Percentiles rank a stretch among this genome's conserved stretches.
Conservation (phyloP, 2,113 vertebrate species). For the Oncorhynchus keta region DNA sequence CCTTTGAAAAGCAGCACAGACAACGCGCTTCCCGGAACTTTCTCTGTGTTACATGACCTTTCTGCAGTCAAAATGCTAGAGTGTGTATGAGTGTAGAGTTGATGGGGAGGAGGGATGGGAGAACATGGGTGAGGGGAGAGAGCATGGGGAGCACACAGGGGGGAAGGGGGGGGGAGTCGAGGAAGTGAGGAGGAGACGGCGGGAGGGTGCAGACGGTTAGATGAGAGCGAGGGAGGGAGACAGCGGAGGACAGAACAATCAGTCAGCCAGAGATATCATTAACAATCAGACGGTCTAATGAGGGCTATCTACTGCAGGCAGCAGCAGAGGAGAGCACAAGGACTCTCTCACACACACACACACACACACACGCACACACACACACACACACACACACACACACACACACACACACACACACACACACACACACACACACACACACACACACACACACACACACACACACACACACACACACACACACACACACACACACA, state of each 20-base stretch:
- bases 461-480: slow-evolving; percentile 10
- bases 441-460: slow-evolving; percentile 14
- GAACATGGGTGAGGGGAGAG: no score
- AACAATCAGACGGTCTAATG: slow-evolving; percentile 56
- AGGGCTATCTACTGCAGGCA: slow-evolving; percentile 9
- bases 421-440: slow-evolving; percentile 8
- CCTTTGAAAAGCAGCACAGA: no score
- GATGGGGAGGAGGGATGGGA: not conserved
- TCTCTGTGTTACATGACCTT: no score
- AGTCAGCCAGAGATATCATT: slow-evolving; percentile 64
- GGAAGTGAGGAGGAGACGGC: not conserved
- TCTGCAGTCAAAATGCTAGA: no score
- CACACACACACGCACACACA: slow-evolving; percentile 14
- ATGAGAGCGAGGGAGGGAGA: no score
- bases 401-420: slow-evolving; percentile 15
- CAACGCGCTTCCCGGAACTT: no score
- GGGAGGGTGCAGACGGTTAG: not conserved
- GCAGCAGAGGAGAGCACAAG: slow-evolving; percentile 15
- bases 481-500: not conserved
- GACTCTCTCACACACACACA: slow-evolving; percentile 45
- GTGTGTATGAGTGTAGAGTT: no score
- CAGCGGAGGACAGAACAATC: slow-evolving; percentile 16
- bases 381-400: slow-evolving; percentile 12
- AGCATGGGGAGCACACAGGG: no score
- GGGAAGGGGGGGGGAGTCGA: not conserved